These are phyloP conservation scores for Pristionchus mayeri DNA, from an alignment of 2,888 invertebrate species.

Conservation along the genomic window DNA sequence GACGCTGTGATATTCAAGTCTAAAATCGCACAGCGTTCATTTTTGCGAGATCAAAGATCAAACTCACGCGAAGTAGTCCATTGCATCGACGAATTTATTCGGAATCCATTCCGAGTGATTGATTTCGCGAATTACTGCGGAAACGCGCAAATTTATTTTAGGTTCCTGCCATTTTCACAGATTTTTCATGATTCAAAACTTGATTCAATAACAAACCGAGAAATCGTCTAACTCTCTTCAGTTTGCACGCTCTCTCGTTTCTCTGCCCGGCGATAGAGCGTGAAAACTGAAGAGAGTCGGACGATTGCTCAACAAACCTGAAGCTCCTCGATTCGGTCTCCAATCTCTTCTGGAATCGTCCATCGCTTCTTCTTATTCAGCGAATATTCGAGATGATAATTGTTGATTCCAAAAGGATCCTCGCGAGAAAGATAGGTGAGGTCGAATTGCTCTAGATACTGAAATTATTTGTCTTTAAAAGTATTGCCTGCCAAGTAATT, in stretches of 20 bases:
- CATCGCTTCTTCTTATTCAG: constrained; percentile 4
- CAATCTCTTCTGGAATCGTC: not conserved
- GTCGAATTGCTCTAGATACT: not conserved
- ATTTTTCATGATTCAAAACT: not conserved
- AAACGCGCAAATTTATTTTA: not conserved
- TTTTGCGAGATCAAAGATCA: not conserved
- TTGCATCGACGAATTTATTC: not conserved
- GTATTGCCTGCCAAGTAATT: too few relatives aligned
- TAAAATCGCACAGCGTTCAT: not conserved
- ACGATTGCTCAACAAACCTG: not conserved
- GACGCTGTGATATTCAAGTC: not conserved
- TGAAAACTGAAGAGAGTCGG: too few relatives aligned
- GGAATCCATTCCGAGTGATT: not conserved
- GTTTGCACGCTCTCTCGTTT: too few relatives aligned
- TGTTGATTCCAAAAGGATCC: not conserved
- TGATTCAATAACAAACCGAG: too few relatives aligned
- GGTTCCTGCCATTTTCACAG: not conserved
- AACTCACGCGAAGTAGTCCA: not conserved
- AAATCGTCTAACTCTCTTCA: too few relatives aligned
- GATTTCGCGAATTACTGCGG: not conserved
- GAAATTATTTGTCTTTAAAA: not conserved
- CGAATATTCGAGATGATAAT: not conserved
- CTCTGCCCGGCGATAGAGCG: too few relatives aligned
- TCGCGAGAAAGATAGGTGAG: not conserved
- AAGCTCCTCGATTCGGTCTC: not conserved